Evolutionary conservation across 2,888 invertebrate genomes (phyloP), one percentile per base, ranked within the genome.

Genomic region (Mythimna impura): DNA sequence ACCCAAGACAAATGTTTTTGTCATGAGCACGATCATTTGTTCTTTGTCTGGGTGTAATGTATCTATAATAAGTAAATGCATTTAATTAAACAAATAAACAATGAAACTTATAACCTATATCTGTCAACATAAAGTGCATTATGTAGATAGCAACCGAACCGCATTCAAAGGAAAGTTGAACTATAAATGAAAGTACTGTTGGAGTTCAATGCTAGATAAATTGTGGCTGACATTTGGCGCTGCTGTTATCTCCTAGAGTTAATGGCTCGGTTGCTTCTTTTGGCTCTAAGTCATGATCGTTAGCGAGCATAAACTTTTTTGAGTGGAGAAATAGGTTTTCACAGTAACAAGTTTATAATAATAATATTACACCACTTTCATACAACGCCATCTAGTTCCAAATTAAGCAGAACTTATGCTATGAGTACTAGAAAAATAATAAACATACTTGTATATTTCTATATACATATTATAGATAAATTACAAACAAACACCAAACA

Each of bases 141-240:
- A 71, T 65, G 65, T 47, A 75, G 30, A 61, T 67, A 63, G 52
- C 34, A 57, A 65, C 20, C 20, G 36, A 67, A 50, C 54, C 30
- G 30, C 17, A 50, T 54, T 36, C 54, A 78, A 50, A 65, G 50
- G 50, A 78, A 80, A 81, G 78, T 86, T 86, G 9, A 50, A 65
- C 64, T 75, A 81, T 80, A 83, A 80, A 80, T 80, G 81, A 84
- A 78, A 80, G 82, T 78, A 80, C 67, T 34, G 30, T 7, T 43
- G 14, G 20, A 75, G 63, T 81, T 83, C 74, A 71, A 81, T 83
- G 58, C 57, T 60, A 76, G 82, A 84, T 81, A 86, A 82, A 81
- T 84, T 84, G 84, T 76, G 76, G 78, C 55, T 82, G 84, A 83
- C 80, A 79, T 80, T 80, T 77, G 82, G 72, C 55, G 52, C 52